phyloP scores from a whole-genome alignment of 2,797 vertebrate species.

The Clarias pachynema region DNA sequence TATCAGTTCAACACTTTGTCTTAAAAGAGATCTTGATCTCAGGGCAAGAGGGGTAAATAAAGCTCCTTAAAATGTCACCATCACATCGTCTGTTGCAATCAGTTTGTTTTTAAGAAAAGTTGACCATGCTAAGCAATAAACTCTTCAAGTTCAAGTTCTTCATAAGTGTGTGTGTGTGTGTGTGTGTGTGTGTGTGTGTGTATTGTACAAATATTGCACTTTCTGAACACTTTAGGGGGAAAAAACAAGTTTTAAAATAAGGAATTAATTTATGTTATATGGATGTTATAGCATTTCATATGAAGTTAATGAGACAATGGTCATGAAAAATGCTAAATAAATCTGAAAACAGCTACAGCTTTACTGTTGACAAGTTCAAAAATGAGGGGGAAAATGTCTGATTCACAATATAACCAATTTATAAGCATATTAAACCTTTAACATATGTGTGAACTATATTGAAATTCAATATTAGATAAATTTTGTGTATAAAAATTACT shows the following conservation, averaged over 20 bases:
- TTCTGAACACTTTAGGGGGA: background rate
- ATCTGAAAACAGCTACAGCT: background rate
- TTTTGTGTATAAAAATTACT: background rate
- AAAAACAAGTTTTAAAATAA: background rate
- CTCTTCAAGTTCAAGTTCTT: background rate
- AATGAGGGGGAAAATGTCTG: no score
- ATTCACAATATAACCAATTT: background rate
- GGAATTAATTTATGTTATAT: background rate
- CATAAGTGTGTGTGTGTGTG: background rate
- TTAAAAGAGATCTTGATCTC: slow-evolving; percentile 20
- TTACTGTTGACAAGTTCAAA: background rate
- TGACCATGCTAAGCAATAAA: slow-evolving; percentile 39
- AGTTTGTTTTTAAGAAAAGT: background rate
- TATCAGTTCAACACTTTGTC: slow-evolving; percentile 8
- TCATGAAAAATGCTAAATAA: background rate
- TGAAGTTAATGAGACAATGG: background rate
- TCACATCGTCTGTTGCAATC: background rate
- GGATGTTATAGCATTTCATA: background rate
- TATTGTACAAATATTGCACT: background rate
- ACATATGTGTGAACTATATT: background rate
- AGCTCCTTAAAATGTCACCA: background rate
- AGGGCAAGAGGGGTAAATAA: slow-evolving; percentile 17
- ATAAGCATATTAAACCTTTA: no score
- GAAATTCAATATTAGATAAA: background rate
- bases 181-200: slow-evolving; percentile 2